phyloP scores from a whole-genome alignment of 2,888 invertebrate species.

The Caenorhabditis sp. region DNA sequence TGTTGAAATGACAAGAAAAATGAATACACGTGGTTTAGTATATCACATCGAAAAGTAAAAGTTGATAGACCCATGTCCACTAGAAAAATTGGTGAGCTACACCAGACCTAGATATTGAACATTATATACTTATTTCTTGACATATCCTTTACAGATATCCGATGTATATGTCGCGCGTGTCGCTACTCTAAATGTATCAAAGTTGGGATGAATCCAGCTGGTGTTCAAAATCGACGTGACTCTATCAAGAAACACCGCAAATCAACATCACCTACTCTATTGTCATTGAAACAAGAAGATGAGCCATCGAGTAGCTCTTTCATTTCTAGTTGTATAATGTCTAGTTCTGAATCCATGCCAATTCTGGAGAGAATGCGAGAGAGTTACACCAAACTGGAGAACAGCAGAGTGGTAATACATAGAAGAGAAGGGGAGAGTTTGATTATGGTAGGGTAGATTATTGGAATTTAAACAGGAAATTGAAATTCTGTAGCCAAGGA shows the following conservation, averaged over 20 bases:
- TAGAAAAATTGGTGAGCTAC: too few relatives aligned
- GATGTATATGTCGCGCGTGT: constrained; percentile 34
- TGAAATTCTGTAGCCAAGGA: background rate
- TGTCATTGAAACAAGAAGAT: too few relatives aligned
- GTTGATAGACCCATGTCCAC: too few relatives aligned
- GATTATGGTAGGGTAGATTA: constrained; percentile 7
- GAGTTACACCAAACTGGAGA: constrained; percentile 38
- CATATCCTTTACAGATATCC: constrained; percentile 15
- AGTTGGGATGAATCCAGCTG: constrained; percentile 20
- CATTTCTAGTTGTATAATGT: too few relatives aligned
- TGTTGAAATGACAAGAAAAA: too few relatives aligned
- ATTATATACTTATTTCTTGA: background rate
- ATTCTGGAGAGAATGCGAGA: constrained; percentile 21
- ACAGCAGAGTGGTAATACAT: constrained; percentile 26
- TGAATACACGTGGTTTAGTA: too few relatives aligned
- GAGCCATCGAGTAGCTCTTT: background rate
- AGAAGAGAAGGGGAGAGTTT: constrained; percentile 33
- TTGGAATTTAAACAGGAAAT: too few relatives aligned
- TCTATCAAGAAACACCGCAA: too few relatives aligned
- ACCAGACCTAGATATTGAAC: background rate
- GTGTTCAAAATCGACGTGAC: constrained; percentile 36
- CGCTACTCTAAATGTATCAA: constrained; percentile 25
- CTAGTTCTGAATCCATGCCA: constrained; percentile 18
- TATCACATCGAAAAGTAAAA: too few relatives aligned
- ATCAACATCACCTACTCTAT: too few relatives aligned